phyloP scores from a whole-genome alignment of 2,888 invertebrate genomes.

The Rutpela maculata region DNA sequence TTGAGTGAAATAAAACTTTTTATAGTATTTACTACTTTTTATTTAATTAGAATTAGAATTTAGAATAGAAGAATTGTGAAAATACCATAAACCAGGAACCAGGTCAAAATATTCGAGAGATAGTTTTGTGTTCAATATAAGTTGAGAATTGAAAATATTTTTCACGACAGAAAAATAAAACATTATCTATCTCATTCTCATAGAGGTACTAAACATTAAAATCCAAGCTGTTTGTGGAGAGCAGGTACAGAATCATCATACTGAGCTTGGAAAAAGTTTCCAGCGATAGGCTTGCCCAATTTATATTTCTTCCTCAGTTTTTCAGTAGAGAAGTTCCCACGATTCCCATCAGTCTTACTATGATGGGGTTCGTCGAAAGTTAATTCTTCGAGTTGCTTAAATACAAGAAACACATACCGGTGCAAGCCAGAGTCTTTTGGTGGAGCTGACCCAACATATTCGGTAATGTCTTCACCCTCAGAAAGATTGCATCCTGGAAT shows the following conservation, averaged over 20 bases:
- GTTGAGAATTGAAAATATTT: neutral
- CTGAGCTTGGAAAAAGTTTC: constrained; percentile 78
- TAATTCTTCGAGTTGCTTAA: constrained; percentile 79
- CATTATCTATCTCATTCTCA: neutral
- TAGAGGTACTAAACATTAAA: neutral
- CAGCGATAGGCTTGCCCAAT: constrained; percentile 78
- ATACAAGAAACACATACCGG: constrained; percentile 83
- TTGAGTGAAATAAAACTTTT: too few relatives aligned
- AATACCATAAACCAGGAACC: too few relatives aligned
- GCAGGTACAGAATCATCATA: constrained; percentile 78
- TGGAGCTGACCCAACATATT: constrained; percentile 82
- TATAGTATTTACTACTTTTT: too few relatives aligned
- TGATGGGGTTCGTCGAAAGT: constrained; percentile 69
- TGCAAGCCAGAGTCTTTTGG: constrained; percentile 84
- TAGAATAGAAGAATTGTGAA: too few relatives aligned
- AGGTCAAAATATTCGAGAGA: too few relatives aligned
- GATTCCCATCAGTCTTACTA: constrained; percentile 75
- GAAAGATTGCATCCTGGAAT: constrained; percentile 80
- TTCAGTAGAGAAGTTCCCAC: constrained; percentile 76
- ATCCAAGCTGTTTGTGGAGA: constrained; percentile 53
- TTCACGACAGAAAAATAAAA: neutral
- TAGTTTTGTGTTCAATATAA: too few relatives aligned
- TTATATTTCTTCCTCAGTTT: constrained; percentile 78
- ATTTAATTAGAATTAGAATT: too few relatives aligned
- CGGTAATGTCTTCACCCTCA: constrained; percentile 80